Conservation (phyloP, 2,797 vertebrate genomes). For the Clarias platycephalus region DNA sequence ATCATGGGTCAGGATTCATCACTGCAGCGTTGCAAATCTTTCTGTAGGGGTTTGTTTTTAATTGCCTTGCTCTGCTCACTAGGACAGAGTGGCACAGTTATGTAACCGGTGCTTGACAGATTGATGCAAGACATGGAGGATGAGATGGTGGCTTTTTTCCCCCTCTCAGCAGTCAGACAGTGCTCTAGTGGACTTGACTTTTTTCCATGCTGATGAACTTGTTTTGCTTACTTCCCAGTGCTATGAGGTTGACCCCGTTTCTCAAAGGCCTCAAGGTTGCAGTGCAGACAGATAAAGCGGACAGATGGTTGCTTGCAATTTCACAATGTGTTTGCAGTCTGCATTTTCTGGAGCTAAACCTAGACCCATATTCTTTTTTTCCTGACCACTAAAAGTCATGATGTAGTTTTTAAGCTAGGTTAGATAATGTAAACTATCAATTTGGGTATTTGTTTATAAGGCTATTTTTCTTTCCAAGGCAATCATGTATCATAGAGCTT, state of each 20-base stretch:
- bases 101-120: constrained; percentile 68
- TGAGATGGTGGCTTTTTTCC: constrained; percentile 47
- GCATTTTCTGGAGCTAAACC: constrained; percentile 32
- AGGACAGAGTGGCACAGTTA: constrained; percentile 70
- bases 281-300: constrained; percentile 35
- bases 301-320: constrained; percentile 44
- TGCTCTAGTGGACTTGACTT: constrained; percentile 27
- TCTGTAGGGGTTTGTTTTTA: constrained; percentile 42
- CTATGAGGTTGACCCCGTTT: constrained; percentile 45
- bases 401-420: not conserved
- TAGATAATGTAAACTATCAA: not conserved
- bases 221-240: constrained; percentile 30
- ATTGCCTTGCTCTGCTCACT: constrained; percentile 43
- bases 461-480: not conserved
- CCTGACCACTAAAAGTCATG: not conserved
- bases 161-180: constrained; percentile 47
- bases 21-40: not conserved
- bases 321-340: constrained; percentile 35
- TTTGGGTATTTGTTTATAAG: not conserved
- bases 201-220: not conserved
- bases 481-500: not conserved
- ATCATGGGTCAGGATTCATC: not conserved
- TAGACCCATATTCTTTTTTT: not conserved
- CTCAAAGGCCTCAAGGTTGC: constrained; percentile 51
- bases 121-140: constrained; percentile 59